phyloP scores from a whole-genome alignment of 2,797 vertebrate species.

The Cuculus canorus region DNA sequence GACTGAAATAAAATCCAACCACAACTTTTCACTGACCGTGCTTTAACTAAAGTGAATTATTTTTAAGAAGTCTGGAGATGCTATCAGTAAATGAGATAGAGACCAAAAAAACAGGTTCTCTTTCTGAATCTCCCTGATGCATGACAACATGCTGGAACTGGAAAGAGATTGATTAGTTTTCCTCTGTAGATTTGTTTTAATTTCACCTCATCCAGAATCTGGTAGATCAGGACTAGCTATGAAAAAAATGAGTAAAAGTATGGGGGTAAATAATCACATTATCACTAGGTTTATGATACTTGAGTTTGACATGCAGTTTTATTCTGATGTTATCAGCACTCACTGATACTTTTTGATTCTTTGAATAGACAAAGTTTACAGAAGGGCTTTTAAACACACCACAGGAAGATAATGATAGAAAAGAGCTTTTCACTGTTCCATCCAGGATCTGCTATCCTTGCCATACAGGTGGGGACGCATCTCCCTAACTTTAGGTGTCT shows the following conservation, averaged over 20 bases:
- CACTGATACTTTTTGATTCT: background rate
- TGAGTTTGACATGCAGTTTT: background rate
- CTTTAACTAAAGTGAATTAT: background rate
- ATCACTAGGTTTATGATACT: background rate
- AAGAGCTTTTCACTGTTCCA: background rate
- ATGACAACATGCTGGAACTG: background rate
- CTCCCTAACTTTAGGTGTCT: background rate
- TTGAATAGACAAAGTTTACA: background rate
- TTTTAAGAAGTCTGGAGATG: conserved; percentile 16
- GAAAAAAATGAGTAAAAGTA: background rate
- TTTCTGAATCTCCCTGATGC: background rate
- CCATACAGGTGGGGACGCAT: fast-evolving
- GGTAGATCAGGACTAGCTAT: background rate
- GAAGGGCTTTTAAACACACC: background rate
- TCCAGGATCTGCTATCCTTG: background rate
- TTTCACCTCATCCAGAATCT: background rate
- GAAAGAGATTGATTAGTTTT: background rate
- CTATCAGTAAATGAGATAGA: background rate
- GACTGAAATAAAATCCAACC: background rate
- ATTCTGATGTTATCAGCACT: background rate
- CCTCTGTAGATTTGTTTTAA: background rate
- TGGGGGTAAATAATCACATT: background rate
- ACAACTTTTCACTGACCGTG: background rate
- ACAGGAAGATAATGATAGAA: background rate
- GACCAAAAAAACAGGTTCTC: background rate